Base-by-base conservation (phyloP, 2,113 vertebrate species). In the Ophiodon elongatus region DNA sequence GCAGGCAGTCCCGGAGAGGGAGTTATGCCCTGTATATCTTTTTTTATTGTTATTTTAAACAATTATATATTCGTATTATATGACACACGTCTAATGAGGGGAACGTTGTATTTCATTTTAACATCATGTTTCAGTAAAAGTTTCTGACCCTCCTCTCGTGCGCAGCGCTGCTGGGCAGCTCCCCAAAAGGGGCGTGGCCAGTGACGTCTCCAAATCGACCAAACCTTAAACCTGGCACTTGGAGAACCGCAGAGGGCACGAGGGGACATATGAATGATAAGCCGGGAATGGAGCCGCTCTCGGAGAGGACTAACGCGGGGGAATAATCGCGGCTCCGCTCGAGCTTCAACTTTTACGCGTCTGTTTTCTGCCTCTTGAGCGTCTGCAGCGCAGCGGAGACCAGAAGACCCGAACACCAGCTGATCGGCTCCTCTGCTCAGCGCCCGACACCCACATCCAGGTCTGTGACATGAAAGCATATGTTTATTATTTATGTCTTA, bases 161-260 rank as follows among this genome's bases (percentile, higher is more conserved):
- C 80, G 73, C 69, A 37, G 4, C 73, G 41, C 63, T 0, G 52
- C 47, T 6, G 50, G 69, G 71, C 86, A 43, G 45, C 72, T 25
- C 75, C 77, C 76, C 65, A 25, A n/a, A 21, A 19, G 21, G 89
- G 59, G 92, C 89, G 93, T 68, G 85, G 75, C 39, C 54, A 33
- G 62, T 91, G 92, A 93, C 91, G 89, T 92, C 66, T 15, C 56
- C 76, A 41, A 67, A 33, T 2, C n/a, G 60, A 67, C 33, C 81
- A 68, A 88, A 90, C 69, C 83, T 86, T 76, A 73, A 89, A 79
- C 59, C 59, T 72, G 35, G 4, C 50, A 27, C 73, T 64, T 25
- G 13, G 57, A 33, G 60, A 23, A 6, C 15, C 11, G 69, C 14
- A 60, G 19, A 68, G 45, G 25, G 64, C 54, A 11, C 52, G 75